These are phyloP conservation scores for Tipula helvola DNA, from an alignment of 2,888 invertebrate genomes.

Conservation along the genomic window DNA sequence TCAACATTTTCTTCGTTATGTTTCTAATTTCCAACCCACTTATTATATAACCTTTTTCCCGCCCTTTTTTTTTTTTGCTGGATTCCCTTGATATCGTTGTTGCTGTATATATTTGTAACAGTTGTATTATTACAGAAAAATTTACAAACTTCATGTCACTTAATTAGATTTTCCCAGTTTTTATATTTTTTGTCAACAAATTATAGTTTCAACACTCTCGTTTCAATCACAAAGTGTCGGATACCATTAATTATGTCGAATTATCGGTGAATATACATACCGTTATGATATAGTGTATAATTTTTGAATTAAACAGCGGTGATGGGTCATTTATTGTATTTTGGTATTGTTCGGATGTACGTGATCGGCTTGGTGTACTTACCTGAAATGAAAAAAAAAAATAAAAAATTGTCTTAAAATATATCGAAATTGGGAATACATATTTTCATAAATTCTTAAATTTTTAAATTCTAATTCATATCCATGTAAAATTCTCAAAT, in stretches of 20 bases:
- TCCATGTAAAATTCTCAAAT: no score
- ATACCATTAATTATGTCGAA: background rate
- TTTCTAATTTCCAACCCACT: background rate
- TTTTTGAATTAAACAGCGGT: background rate
- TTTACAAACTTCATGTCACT: background rate
- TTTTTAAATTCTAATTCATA: no score
- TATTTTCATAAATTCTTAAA: no score
- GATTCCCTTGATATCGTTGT: background rate
- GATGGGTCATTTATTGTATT: background rate
- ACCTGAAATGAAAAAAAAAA: background rate
- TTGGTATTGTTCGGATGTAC: background rate
- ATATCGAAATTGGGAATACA: background rate
- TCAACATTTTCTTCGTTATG: slow-evolving; percentile 4
- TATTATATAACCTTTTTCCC: background rate
- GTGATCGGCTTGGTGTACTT: background rate
- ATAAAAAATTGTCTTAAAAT: background rate
- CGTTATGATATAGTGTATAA: background rate
- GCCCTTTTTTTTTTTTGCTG: background rate
- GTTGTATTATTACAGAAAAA: background rate
- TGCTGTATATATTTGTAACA: background rate
- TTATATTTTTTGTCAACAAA: background rate
- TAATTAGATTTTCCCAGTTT: background rate
- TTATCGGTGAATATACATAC: background rate
- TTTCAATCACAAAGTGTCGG: background rate
- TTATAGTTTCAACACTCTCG: background rate